phyloP scores from a whole-genome alignment of 1,140 invertebrate species.

The Coboldia fuscipes region DNA sequence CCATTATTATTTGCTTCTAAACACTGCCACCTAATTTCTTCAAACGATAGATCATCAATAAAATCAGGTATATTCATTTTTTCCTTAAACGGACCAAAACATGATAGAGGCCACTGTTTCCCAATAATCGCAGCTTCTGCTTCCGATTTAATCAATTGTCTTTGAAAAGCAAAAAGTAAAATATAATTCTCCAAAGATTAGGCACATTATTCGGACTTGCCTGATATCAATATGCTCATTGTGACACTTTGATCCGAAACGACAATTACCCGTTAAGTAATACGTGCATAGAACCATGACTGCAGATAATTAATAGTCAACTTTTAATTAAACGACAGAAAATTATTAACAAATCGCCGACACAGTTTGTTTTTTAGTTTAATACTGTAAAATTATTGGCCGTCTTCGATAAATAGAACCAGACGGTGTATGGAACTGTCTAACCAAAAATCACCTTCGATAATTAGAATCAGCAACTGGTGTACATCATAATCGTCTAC shows the following conservation, averaged over 20 bases:
- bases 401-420: too few relatives aligned
- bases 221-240: constrained; percentile 29
- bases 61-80: constrained; percentile 32
- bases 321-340: too few relatives aligned
- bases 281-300: constrained; percentile 40
- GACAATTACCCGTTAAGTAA: constrained; percentile 34
- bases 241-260: constrained; percentile 32
- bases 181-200: constrained; percentile 15
- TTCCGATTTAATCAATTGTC: constrained; percentile 23
- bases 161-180: constrained; percentile 1
- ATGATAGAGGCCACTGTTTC: constrained; percentile 37
- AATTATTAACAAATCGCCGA: too few relatives aligned
- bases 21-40: constrained; percentile 33
- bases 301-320: too few relatives aligned
- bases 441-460: too few relatives aligned
- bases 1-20: constrained; percentile 31
- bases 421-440: too few relatives aligned
- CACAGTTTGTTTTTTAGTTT: too few relatives aligned
- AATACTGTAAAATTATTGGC: too few relatives aligned
- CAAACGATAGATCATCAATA: constrained; percentile 33
- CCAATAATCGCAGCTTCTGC: constrained; percentile 30
- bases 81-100: constrained; percentile 36
- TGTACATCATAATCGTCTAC: too few relatives aligned
- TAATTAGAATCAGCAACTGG: too few relatives aligned
- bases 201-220: constrained; percentile 4